Evolutionary conservation across 2,888 invertebrate genomes (phyloP).

Genomic region (Pammene fasciana): DNA sequence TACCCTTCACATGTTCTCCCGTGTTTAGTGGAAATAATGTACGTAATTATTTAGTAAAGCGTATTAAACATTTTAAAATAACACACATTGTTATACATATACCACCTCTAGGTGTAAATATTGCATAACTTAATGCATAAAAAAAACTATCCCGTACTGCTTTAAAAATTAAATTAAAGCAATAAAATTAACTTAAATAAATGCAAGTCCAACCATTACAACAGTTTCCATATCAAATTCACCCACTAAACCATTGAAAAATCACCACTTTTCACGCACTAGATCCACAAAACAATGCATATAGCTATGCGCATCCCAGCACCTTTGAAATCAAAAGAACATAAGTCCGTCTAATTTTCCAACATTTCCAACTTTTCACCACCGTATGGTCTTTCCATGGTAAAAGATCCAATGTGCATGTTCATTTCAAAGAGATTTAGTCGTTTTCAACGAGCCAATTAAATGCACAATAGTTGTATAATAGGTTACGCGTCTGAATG

Average conservation of each 20-base stretch:
- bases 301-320: not conserved
- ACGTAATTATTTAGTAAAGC: too few species aligned
- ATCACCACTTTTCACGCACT: slow-evolving; percentile 42
- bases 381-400: not conserved
- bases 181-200: too few species aligned
- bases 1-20: too few species aligned
- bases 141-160: too few species aligned
- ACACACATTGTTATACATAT: too few species aligned
- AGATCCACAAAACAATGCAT: slow-evolving; percentile 33
- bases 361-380: not conserved
- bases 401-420: not conserved
- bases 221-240: slow-evolving; percentile 40
- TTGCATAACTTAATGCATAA: too few species aligned
- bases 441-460: slow-evolving; percentile 3
- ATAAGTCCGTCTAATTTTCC: not conserved
- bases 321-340: not conserved
- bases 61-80: too few species aligned
- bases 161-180: too few species aligned
- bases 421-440: not conserved
- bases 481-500: slow-evolving; percentile 37
- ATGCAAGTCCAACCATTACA: slow-evolving; percentile 1
- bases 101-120: too few species aligned
- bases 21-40: too few species aligned
- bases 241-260: slow-evolving; percentile 38
- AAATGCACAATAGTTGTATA: slow-evolving; percentile 39